Percentiles rank a stretch among this genome's conserved stretches.
Conservation (phyloP, 2,888 invertebrate genomes). For the Apodemia zela region DNA sequence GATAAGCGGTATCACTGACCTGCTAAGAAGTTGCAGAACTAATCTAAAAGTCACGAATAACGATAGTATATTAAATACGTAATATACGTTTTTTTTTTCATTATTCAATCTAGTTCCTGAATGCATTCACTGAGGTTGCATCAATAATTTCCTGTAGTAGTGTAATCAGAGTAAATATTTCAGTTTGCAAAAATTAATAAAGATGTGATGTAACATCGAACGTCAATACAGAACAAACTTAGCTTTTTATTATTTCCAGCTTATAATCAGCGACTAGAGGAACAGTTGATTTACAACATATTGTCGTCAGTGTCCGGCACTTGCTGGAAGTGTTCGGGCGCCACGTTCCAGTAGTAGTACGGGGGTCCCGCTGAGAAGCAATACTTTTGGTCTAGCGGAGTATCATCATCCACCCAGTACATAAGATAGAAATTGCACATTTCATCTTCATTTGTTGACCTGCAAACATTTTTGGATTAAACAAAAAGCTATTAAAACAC, state of each 20-base stretch:
- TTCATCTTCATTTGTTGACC: constrained; percentile 92
- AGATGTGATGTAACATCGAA: too few relatives aligned
- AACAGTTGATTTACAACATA: constrained; percentile 40
- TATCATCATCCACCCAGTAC: constrained; percentile 91
- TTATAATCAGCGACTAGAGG: not conserved
- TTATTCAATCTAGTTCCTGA: too few relatives aligned
- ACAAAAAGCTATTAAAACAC: not conserved
- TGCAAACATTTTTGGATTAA: constrained; percentile 47
- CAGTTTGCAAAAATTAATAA: too few relatives aligned
- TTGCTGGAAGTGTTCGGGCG: constrained; percentile 83
- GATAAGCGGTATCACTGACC: too few relatives aligned
- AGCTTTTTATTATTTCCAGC: not conserved
- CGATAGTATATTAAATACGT: too few relatives aligned
- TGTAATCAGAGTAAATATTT: too few relatives aligned
- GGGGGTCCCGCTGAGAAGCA: constrained; percentile 94
- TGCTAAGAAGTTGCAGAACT: too few relatives aligned
- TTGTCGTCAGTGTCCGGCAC: constrained; percentile 88
- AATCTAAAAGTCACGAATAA: too few relatives aligned
- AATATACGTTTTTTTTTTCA: too few relatives aligned
- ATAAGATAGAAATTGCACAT: constrained; percentile 98
- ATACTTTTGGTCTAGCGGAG: constrained; percentile 88
- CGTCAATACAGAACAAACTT: too few relatives aligned
- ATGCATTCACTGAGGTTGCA: too few relatives aligned
- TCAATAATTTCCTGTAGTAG: too few relatives aligned
- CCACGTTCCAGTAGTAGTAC: constrained; percentile 87